These are phyloP conservation scores for Manacus vitellinus DNA, from an alignment of 2,113 vertebrate species.

Conservation along the genomic window DNA sequence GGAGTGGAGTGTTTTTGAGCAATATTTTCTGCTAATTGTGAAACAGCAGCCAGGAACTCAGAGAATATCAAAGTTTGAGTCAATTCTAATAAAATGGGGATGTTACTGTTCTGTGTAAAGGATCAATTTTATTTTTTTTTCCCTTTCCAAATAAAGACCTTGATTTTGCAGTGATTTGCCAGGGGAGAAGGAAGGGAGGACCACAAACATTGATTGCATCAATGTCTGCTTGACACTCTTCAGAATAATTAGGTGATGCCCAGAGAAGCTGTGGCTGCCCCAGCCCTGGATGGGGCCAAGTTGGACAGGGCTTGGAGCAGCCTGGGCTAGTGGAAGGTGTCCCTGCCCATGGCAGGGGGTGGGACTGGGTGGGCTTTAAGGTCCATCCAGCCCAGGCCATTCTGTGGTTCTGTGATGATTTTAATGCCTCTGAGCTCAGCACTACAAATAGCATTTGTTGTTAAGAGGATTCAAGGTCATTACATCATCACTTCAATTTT, in stretches of 20 bases:
- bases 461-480: not conserved
- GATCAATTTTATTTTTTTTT: not conserved
- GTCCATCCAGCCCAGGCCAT: not conserved
- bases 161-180: not conserved
- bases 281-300: not conserved
- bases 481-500: not conserved
- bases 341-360: not conserved
- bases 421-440: not conserved
- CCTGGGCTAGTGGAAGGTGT: not conserved
- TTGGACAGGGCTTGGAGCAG: not conserved
- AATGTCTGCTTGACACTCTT: not conserved
- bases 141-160: not conserved
- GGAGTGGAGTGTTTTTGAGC: not conserved
- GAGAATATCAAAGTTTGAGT: not conserved
- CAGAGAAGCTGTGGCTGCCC: not conserved
- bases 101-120: not conserved
- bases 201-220: not conserved
- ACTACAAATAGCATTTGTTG: not conserved
- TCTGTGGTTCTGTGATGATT: not conserved
- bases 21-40: not conserved
- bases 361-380: not conserved
- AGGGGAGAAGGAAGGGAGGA: not conserved
- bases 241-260: not conserved
- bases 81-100: not conserved
- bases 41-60: not conserved